Base-by-base conservation (phyloP, 2,113 vertebrate species). In the Pomatostomus ruficeps region DNA sequence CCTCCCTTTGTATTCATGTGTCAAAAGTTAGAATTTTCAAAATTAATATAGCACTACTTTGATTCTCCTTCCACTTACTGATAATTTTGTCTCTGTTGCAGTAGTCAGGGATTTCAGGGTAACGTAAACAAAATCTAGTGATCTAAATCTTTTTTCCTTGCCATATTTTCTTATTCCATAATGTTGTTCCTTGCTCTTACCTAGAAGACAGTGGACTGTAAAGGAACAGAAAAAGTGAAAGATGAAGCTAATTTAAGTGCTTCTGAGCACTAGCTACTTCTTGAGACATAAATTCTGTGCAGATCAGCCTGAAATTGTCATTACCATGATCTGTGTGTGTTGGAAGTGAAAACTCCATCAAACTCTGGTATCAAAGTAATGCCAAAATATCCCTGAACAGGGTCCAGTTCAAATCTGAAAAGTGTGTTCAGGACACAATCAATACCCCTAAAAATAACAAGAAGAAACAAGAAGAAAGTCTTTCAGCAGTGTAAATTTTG, bases 301-400 rank as follows among this genome's bases (percentile, higher is more conserved):
- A 68, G 25, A 89, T 67, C 86, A 89, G 54, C 36, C 75, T 88
- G 65, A 92, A 91, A 88, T 91, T 76, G 45, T 81, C 68, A 43
- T 61, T 81, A 45, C 51, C 38, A 10, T 85, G 77, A 93, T 74
- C 68, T 93, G 77, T 91, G 38, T 88, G 66, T 73, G 88, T 78
- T 94, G 68, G 72, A 95, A 96, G 94, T 91, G 93, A 97, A 98
- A 97, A 95, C 96, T 93, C 73, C 81, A 86, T 95, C 94, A 89
- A 90, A 91, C 88, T 88, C 78, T 54, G 28, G 91, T 76, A 46
- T 97, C 95, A 98, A 98, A 98, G 98, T 98, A 97, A 73, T 54
- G 40, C 95, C 96, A 98, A 98, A 98, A 98, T 98, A 98, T 97
- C 97, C 89, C 90, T 80, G 94, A 96, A 97, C 98, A 98, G 85